Evolutionary conservation across 1,140 invertebrate species (phyloP).

Genomic region (Hylyphantes graminicola): DNA sequence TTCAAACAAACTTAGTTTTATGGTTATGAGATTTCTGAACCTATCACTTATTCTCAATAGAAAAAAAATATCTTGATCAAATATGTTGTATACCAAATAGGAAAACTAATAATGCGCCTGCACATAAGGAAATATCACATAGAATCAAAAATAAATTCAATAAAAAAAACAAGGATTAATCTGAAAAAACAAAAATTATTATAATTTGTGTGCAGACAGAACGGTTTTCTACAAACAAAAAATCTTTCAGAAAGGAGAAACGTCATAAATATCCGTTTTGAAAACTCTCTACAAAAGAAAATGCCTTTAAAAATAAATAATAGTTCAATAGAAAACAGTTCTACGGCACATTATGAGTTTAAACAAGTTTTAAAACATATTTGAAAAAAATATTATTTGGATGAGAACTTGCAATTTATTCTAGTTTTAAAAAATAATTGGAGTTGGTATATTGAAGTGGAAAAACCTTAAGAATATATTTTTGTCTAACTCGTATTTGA

Average conservation of each 20-base stretch:
- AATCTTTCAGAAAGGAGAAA: not conserved
- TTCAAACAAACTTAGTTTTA: constrained; percentile 31
- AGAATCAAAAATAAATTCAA: constrained; percentile 8
- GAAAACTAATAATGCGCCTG: constrained; percentile 11
- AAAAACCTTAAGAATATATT: constrained; percentile 7
- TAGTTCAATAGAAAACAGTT: constrained; percentile 19
- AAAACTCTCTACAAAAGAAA: constrained; percentile 5
- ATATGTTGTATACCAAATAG: not conserved
- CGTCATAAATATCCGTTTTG: constrained; percentile 17
- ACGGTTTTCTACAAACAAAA: constrained; percentile 21
- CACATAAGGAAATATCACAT: constrained; percentile 38
- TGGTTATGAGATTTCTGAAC: constrained; percentile 32
- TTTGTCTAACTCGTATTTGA: not conserved
- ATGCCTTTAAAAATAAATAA: constrained; percentile 5
- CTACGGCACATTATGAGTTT: constrained; percentile 25
- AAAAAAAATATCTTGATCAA: not conserved
- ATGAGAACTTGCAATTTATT: not conserved
- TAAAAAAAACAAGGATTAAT: constrained; percentile 15
- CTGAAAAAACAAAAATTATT: constrained; percentile 28
- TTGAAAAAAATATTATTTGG: not conserved
- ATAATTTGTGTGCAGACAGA: constrained; percentile 20
- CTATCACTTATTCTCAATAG: not conserved
- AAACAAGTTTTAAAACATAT: not conserved
- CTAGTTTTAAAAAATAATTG: not conserved
- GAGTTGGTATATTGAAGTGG: constrained; percentile 55